Conservation (phyloP, 2,113 vertebrate species). For the Gambusia holbrooki region DNA sequence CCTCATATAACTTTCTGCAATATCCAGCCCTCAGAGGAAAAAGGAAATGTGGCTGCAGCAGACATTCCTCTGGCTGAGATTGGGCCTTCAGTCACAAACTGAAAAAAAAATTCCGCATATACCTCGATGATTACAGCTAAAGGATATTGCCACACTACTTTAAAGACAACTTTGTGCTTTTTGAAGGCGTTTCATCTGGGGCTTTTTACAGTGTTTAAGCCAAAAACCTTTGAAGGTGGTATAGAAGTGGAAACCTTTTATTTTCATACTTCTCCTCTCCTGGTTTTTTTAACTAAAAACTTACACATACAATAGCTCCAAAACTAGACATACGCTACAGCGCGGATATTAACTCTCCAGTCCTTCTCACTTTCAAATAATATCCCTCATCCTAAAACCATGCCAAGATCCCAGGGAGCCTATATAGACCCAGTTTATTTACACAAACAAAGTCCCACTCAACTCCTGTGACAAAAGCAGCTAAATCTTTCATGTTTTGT, state of each 20-base stretch:
- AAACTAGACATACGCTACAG: neutral
- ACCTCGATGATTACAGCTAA: conserved; percentile 27
- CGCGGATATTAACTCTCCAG: conserved; percentile 49
- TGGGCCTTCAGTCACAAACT: conserved; percentile 60
- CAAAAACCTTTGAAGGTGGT: conserved; percentile 40
- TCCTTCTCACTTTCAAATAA: conserved; percentile 41
- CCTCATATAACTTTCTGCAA: conserved; percentile 60
- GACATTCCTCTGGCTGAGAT: conserved; percentile 74
- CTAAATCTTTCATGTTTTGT: conserved; percentile 99
- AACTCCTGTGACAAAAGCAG: conserved; percentile 99
- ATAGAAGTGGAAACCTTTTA: conserved; percentile 8
- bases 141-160: conserved; percentile 19
- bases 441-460: conserved; percentile 99
- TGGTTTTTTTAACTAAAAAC: neutral
- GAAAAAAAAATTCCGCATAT: neutral
- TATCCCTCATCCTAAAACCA: conserved; percentile 76
- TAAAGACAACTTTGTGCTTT: neutral
- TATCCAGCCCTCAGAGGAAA: conserved; percentile 58
- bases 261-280: conserved; percentile 5
- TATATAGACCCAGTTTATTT: conserved; percentile 96
- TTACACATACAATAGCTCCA: neutral
- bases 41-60: conserved; percentile 64
- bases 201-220: conserved; percentile 27
- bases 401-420: conserved; percentile 93
- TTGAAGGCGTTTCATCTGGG: conserved; percentile 18